Evolutionary conservation across 2,113 vertebrate species (phyloP).

Genomic region (Lathamus discolor): DNA sequence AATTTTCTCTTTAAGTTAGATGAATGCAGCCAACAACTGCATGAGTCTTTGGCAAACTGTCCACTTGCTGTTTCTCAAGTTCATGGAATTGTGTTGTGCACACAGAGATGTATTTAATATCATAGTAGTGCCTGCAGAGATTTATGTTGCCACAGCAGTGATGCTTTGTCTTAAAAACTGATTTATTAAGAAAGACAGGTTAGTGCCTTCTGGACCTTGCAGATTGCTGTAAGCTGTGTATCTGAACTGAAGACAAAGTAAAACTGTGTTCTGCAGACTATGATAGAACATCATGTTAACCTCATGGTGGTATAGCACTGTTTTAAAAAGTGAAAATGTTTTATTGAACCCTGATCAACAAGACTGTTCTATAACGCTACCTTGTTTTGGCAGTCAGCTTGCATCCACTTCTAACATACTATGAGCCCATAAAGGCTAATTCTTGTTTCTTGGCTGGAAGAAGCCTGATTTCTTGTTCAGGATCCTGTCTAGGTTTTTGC

Average conservation of each 20-base stretch:
- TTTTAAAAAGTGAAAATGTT: background rate
- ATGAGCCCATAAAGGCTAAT: background rate
- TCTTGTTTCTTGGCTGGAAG: background rate
- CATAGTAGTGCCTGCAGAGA: background rate
- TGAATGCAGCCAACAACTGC: background rate
- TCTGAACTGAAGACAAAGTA: background rate
- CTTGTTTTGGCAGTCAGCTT: background rate
- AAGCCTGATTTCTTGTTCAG: background rate
- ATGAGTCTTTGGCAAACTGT: background rate
- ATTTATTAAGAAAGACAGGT: background rate
- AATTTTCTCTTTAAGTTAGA: background rate
- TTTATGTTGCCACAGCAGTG: background rate
- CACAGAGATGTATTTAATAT: background rate
- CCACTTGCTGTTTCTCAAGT: background rate
- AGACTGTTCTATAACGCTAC: background rate
- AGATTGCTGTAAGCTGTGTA: background rate
- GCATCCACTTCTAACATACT: fast-evolving
- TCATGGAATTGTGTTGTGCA: no score
- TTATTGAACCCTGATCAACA: background rate
- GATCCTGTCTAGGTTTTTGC: background rate
- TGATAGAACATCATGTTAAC: fast-evolving
- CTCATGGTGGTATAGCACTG: background rate
- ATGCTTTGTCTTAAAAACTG: background rate
- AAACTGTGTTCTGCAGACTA: background rate
- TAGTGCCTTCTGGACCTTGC: background rate